Conservation (phyloP, 2,113 vertebrate genomes). For the Notothenia rossii region DNA sequence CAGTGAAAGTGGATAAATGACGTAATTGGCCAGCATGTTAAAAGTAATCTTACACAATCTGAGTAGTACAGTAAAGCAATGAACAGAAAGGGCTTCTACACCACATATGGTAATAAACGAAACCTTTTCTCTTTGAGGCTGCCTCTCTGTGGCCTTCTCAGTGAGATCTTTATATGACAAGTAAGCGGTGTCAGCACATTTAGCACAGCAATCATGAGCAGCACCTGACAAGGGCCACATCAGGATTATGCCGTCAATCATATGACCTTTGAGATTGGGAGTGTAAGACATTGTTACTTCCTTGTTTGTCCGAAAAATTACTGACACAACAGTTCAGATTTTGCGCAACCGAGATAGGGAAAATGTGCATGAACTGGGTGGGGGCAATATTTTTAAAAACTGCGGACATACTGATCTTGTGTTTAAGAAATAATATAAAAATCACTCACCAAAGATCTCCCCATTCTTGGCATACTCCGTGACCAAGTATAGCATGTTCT, state of each 20-base stretch:
- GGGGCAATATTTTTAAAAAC: neutral
- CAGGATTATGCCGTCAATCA: slow-evolving; percentile 40
- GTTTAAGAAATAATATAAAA: neutral
- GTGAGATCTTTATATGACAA: slow-evolving; percentile 31
- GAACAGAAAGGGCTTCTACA: slow-evolving; percentile 13
- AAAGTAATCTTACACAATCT: slow-evolving; percentile 27
- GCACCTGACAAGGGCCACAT: slow-evolving; percentile 41
- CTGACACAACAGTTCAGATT: slow-evolving; percentile 10
- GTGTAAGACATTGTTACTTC: slow-evolving; percentile 55
- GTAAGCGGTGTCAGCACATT: slow-evolving; percentile 55
- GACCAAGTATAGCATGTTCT: slow-evolving; percentile 99
- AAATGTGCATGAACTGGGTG: neutral
- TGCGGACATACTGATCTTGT: slow-evolving; percentile 17
- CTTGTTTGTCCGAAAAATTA: slow-evolving; percentile 49
- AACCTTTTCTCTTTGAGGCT: slow-evolving; percentile 33
- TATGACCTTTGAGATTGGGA: slow-evolving; percentile 63
- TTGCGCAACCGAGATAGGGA: slow-evolving; percentile 13
- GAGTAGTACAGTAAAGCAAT: slow-evolving; percentile 38
- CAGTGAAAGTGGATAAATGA: slow-evolving; percentile 6
- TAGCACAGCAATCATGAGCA: slow-evolving; percentile 8
- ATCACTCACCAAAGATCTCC: slow-evolving; percentile 95
- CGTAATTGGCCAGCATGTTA: neutral
- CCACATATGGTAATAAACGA: slow-evolving; percentile 43
- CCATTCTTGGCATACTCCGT: slow-evolving; percentile 99
- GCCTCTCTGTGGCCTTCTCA: slow-evolving; percentile 9